Percentiles rank a stretch among this genome's conserved stretches.
Conservation (phyloP, 2,797 vertebrate species). For the Onychomys arenicola region DNA sequence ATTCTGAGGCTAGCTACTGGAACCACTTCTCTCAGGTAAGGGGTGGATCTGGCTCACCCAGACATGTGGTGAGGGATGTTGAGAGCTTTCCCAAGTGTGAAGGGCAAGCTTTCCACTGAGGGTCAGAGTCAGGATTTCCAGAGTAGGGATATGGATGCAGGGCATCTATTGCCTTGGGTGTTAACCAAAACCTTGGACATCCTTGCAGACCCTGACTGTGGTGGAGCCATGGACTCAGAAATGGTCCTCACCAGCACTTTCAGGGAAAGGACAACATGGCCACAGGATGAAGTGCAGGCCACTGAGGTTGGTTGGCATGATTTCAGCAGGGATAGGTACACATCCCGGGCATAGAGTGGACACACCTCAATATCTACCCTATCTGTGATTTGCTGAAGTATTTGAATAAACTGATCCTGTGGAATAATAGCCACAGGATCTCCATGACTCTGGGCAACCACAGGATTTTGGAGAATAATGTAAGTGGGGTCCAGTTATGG, state of each 20-base stretch:
- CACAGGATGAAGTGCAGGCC: background rate
- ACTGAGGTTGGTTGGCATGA: background rate
- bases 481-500: background rate
- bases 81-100: background rate
- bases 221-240: background rate
- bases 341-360: background rate
- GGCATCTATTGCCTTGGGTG: background rate
- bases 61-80: background rate
- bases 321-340: background rate
- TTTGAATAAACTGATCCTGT: background rate
- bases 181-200: background rate
- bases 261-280: background rate
- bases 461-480: background rate
- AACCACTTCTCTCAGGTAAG: background rate
- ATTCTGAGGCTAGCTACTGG: background rate
- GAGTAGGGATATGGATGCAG: background rate
- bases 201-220: background rate
- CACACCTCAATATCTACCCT: background rate
- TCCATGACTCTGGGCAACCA: background rate
- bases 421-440: background rate
- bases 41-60: background rate
- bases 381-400: background rate
- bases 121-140: background rate
- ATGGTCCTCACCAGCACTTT: background rate
- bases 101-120: background rate